Conservation (phyloP, 2,113 vertebrate genomes). For the Taurulus bubalis region DNA sequence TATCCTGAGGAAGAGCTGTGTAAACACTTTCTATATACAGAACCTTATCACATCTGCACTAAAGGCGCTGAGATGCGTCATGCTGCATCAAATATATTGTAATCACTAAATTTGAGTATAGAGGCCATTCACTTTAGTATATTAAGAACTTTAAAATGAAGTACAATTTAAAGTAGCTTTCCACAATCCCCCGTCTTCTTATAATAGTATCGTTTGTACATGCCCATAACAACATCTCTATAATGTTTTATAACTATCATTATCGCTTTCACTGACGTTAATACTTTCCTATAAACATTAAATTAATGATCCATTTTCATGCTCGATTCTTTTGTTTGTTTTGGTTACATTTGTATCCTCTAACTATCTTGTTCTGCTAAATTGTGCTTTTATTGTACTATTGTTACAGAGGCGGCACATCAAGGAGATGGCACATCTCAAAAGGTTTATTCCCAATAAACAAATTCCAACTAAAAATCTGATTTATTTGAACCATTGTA, state of each 20-base stretch:
- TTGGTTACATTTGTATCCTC: no score
- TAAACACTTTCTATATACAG: conserved; percentile 60
- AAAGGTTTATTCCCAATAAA: background rate
- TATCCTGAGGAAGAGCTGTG: conserved; percentile 53
- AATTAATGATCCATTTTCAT: background rate
- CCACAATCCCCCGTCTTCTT: background rate
- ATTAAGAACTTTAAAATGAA: conserved; percentile 19
- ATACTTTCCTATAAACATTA: background rate
- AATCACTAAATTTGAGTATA: conserved; percentile 1
- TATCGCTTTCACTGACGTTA: background rate
- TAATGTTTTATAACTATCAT: background rate
- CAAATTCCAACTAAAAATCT: background rate
- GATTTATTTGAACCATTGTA: background rate
- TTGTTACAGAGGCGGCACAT: background rate
- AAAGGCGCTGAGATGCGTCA: conserved; percentile 24
- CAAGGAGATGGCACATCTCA: background rate
- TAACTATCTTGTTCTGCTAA: background rate
- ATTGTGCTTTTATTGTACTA: background rate
- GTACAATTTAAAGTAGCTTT: background rate
- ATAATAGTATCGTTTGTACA: background rate
- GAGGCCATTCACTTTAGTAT: background rate
- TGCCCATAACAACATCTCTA: background rate
- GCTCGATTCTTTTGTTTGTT: no score
- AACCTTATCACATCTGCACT: conserved; percentile 47
- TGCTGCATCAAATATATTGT: conserved; percentile 6